A percentile compares a stretch with the other conserved stretches of the same genome.
These are phyloP conservation scores for Chiloscyllium plagiosum DNA, from an alignment of 2,113 vertebrate genomes.

Conservation along the genomic window DNA sequence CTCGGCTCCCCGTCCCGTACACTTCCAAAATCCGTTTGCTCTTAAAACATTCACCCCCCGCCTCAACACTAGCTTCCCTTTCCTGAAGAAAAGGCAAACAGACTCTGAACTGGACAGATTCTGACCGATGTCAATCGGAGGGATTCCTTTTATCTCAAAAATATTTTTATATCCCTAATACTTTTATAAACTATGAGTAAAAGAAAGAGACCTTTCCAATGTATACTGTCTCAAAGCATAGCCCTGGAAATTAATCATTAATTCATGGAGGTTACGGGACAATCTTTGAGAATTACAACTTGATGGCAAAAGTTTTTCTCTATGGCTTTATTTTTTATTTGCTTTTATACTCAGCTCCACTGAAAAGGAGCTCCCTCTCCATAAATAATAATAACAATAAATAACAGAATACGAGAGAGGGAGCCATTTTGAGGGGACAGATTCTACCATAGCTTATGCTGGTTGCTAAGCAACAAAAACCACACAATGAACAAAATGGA, in stretches of 20 bases:
- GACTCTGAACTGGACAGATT: background rate
- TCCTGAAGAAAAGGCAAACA: background rate
- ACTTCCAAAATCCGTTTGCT: background rate
- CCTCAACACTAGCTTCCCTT: background rate
- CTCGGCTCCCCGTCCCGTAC: background rate
- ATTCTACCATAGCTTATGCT: background rate
- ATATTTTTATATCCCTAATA: background rate
- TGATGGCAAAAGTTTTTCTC: background rate
- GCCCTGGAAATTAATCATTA: background rate
- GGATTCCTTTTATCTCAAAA: background rate
- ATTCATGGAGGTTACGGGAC: too few species aligned
- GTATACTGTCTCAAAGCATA: background rate
- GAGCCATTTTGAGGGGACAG: constrained; percentile 1
- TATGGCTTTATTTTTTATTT: background rate
- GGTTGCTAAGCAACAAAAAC: background rate
- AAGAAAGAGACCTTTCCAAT: background rate
- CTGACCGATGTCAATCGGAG: background rate
- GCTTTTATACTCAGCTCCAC: too few species aligned
- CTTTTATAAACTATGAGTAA: background rate
- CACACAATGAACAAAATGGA: background rate
- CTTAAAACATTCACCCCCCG: background rate
- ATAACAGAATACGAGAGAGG: background rate
- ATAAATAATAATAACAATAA: background rate
- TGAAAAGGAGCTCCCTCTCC: background rate
- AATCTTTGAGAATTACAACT: background rate